Evolutionary conservation across 2,797 vertebrate genomes (phyloP).

Genomic region (Triplophysa bombifrons): DNA sequence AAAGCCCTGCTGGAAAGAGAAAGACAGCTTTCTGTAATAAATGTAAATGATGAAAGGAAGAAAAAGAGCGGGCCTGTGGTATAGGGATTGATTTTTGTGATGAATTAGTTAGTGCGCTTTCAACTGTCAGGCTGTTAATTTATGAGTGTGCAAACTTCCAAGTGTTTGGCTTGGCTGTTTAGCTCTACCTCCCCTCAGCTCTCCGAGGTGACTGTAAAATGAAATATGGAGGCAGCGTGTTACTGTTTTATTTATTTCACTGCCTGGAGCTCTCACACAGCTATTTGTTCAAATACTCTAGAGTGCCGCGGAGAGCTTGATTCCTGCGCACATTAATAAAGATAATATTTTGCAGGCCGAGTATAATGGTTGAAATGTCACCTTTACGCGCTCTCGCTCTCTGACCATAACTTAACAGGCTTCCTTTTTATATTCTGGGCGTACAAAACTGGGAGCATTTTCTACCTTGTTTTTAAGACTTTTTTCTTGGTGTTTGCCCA

Average conservation of each 20-base stretch:
- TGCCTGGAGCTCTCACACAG: constrained; percentile 70
- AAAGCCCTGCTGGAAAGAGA: constrained; percentile 60
- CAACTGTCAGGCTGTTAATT: constrained; percentile 80
- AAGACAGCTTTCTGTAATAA: constrained; percentile 72
- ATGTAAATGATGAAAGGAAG: constrained; percentile 68
- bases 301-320: constrained; percentile 78
- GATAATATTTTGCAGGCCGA: constrained; percentile 80
- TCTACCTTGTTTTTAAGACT: constrained; percentile 43
- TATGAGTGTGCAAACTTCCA: constrained; percentile 79
- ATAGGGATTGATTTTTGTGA: constrained; percentile 66
- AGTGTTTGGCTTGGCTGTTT: constrained; percentile 80
- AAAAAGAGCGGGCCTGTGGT: constrained; percentile 25
- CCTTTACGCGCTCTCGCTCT: constrained; percentile 66
- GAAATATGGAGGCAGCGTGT: constrained; percentile 74
- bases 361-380: constrained; percentile 79
- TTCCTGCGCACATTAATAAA: constrained; percentile 84
- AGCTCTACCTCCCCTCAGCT: constrained; percentile 74
- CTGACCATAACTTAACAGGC: constrained; percentile 73
- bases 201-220: constrained; percentile 74
- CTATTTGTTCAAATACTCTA: constrained; percentile 81
- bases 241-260: constrained; percentile 76
- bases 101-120: constrained; percentile 83
- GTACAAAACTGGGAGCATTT: neutral
- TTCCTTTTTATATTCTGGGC: constrained; percentile 67
- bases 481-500: constrained; percentile 49